These are phyloP conservation scores for Phylloscopus collybita DNA, from an alignment of 2,797 vertebrate genomes.

Conservation along the genomic window DNA sequence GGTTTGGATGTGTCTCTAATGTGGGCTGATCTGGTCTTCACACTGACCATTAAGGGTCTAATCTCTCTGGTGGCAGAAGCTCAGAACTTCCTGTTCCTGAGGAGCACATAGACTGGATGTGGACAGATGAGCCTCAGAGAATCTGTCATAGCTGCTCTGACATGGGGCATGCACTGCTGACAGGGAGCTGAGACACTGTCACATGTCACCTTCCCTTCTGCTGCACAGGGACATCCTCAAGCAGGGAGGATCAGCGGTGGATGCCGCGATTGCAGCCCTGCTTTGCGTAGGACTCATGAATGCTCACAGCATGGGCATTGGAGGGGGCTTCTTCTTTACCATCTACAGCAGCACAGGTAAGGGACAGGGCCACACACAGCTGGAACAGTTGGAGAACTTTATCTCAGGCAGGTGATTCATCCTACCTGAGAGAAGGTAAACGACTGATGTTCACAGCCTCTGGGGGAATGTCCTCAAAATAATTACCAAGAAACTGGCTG, in stretches of 20 bases:
- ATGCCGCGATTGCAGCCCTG: constrained; percentile 87
- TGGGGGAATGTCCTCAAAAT: background rate
- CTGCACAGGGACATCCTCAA: constrained; percentile 83
- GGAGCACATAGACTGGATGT: background rate
- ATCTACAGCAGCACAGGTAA: constrained; percentile 89
- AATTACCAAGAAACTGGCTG: background rate
- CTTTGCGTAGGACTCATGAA: constrained; percentile 91
- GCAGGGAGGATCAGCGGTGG: constrained; percentile 89
- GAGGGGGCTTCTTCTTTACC: constrained; percentile 90
- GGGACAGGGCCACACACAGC: background rate
- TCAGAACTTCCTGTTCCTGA: background rate
- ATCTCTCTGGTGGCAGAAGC: background rate
- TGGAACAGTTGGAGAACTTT: background rate
- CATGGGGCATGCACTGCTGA: background rate
- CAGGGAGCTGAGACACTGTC: background rate
- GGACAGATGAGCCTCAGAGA: background rate
- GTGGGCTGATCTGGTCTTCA: background rate
- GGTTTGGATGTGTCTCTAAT: background rate
- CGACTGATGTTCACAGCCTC: background rate
- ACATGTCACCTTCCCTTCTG: constrained; percentile 3
- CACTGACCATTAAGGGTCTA: background rate
- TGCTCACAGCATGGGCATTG: constrained; percentile 93
- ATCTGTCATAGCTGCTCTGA: background rate
- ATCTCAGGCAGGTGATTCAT: background rate
- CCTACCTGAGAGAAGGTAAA: background rate